Conservation (phyloP, 2,888 invertebrate species). For the Chironomus riparius region DNA sequence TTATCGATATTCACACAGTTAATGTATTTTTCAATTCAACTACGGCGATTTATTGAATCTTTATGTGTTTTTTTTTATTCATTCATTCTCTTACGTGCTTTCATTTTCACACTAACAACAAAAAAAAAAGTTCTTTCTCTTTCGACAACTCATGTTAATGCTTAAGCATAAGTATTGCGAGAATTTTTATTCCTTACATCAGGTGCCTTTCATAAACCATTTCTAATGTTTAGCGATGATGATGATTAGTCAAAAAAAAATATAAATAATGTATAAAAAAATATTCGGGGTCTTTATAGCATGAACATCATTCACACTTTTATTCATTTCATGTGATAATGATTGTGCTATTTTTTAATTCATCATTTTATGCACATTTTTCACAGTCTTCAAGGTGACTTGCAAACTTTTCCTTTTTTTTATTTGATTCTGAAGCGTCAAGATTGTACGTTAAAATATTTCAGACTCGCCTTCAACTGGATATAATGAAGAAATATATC, state of each 20-base stretch:
- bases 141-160: no score
- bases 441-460: neutral
- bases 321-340: constrained; percentile 19
- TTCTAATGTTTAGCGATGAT: neutral
- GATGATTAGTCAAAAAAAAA: constrained; percentile 10
- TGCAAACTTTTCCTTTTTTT: constrained; percentile 11
- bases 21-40: neutral
- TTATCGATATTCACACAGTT: neutral
- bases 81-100: neutral
- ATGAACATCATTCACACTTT: neutral
- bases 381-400: constrained; percentile 14
- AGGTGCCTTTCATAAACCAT: constrained; percentile 1
- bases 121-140: no score
- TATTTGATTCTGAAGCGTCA: neutral
- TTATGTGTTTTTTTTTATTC: constrained; percentile 7
- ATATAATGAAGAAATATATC: neutral
- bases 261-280: neutral
- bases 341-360: constrained; percentile 20
- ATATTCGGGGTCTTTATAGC: neutral
- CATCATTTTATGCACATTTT: constrained; percentile 26
- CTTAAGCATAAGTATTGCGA: neutral
- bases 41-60: constrained; percentile 6
- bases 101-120: no score
- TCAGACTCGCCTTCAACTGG: neutral
- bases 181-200: neutral